phyloP scores from a whole-genome alignment of 2,113 vertebrate genomes.

The Scomber scombrus region DNA sequence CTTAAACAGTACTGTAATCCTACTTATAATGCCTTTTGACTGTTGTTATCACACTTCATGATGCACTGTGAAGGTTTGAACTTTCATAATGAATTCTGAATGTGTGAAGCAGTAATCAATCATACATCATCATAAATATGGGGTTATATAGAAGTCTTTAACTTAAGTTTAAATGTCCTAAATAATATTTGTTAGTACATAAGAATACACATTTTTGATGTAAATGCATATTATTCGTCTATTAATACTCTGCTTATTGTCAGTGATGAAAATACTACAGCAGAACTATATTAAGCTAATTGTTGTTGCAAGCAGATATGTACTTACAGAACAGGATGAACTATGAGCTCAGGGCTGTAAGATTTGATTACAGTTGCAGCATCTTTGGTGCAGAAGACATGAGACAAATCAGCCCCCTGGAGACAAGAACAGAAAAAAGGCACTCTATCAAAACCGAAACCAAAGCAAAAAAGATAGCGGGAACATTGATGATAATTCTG shows the following conservation, averaged over 20 bases:
- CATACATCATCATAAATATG: no score
- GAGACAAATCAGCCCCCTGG: conserved; percentile 96
- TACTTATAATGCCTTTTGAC: not conserved
- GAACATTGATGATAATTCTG: not conserved
- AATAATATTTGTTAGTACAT: not conserved
- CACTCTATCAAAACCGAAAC: not conserved
- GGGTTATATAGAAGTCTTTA: no score
- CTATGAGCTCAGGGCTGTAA: conserved; percentile 98
- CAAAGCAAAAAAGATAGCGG: not conserved
- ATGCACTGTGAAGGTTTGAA: not conserved
- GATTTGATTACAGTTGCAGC: conserved; percentile 96
- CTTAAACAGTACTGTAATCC: not conserved
- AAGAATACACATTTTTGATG: not conserved
- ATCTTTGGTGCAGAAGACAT: conserved; percentile 97
- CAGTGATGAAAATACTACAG: not conserved
- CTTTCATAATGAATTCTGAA: not conserved
- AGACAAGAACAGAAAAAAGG: conserved; percentile 29
- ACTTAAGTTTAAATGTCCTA: no score
- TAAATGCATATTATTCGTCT: not conserved
- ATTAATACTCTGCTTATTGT: not conserved
- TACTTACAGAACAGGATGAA: conserved; percentile 98
- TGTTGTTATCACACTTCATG: not conserved
- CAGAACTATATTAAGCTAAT: not conserved
- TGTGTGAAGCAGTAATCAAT: not conserved
- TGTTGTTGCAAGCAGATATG: conserved; percentile 26